Percentiles rank a stretch among this genome's conserved stretches.
Evolutionary conservation across 2,797 vertebrate genomes (phyloP).

Genomic region (Neostethus bicornis): DNA sequence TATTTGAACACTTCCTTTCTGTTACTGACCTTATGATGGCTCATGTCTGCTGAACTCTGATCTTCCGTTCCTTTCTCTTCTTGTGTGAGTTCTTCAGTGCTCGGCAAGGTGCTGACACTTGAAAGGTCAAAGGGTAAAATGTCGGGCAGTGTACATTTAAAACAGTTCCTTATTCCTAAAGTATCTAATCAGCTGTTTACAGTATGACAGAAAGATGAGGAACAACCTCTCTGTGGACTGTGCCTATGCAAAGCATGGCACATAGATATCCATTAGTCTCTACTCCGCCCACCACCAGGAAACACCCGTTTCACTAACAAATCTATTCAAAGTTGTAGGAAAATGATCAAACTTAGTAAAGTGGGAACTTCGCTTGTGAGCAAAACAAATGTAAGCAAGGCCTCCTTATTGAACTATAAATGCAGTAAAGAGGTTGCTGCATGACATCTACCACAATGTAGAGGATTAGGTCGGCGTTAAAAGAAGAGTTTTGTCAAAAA

Average conservation of each 20-base stretch:
- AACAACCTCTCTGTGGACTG: conserved; percentile 42
- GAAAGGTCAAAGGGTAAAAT: conserved; percentile 40
- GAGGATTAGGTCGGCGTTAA: not conserved
- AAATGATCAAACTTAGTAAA: conserved; percentile 39
- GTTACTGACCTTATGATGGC: conserved; percentile 79
- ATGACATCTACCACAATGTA: not conserved
- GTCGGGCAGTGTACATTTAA: conserved; percentile 16
- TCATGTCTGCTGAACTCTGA: conserved; percentile 60
- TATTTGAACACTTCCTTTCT: conserved; percentile 42
- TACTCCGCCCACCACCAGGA: conserved; percentile 50
- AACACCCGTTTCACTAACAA: conserved; percentile 79
- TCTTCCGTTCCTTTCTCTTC: conserved; percentile 36
- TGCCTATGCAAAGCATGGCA: conserved; percentile 68
- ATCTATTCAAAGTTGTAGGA: conserved; percentile 59
- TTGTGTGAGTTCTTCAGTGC: conserved; percentile 31
- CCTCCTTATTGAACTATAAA: not conserved
- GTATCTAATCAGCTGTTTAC: not conserved
- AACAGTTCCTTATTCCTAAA: not conserved
- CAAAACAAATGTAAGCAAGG: conserved; percentile 2
- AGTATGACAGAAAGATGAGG: conserved; percentile 23
- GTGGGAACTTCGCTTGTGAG: conserved; percentile 6
- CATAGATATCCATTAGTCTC: conserved; percentile 22
- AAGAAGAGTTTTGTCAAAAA: not conserved
- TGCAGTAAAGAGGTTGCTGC: not conserved
- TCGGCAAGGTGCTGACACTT: conserved; percentile 68